Conservation (phyloP, 2,888 invertebrate genomes). For the Watsonalla cultraria region DNA sequence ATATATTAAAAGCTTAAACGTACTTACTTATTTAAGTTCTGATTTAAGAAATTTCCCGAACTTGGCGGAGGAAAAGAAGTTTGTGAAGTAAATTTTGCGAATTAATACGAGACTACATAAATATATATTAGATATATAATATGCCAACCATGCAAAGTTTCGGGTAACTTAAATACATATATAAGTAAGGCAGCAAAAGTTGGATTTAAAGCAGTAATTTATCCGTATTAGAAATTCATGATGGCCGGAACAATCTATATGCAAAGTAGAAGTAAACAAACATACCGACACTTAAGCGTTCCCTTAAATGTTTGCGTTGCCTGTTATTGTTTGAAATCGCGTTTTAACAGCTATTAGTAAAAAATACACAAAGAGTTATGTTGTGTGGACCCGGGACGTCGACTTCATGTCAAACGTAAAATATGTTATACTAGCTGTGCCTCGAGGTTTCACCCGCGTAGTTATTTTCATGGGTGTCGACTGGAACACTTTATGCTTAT, state of each 20-base stretch:
- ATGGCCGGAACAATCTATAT: constrained; percentile 55
- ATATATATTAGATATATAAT: too few relatives aligned
- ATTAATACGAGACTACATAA: too few relatives aligned
- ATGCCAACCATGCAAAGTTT: not conserved
- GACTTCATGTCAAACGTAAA: too few relatives aligned
- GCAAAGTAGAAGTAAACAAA: constrained; percentile 60
- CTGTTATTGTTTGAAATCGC: constrained; percentile 1
- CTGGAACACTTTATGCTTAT: too few relatives aligned
- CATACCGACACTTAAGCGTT: constrained; percentile 20
- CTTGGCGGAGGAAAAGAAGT: too few relatives aligned
- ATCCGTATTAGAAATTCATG: constrained; percentile 56
- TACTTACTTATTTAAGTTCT: too few relatives aligned
- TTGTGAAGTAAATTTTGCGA: too few relatives aligned
- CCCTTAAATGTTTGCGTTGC: constrained; percentile 14
- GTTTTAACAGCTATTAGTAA: constrained; percentile 1
- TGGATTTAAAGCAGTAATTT: constrained; percentile 31
- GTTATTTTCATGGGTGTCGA: too few relatives aligned
- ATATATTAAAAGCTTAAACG: too few relatives aligned
- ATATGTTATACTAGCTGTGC: too few relatives aligned
- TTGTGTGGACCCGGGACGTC: not conserved
- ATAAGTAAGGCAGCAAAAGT: not conserved
- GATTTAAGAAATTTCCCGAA: too few relatives aligned
- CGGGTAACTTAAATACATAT: not conserved
- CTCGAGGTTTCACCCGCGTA: too few relatives aligned
- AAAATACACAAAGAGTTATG: not conserved